These are phyloP conservation scores for Erebia palarica DNA, from an alignment of 2,888 invertebrate species.

Conservation along the genomic window DNA sequence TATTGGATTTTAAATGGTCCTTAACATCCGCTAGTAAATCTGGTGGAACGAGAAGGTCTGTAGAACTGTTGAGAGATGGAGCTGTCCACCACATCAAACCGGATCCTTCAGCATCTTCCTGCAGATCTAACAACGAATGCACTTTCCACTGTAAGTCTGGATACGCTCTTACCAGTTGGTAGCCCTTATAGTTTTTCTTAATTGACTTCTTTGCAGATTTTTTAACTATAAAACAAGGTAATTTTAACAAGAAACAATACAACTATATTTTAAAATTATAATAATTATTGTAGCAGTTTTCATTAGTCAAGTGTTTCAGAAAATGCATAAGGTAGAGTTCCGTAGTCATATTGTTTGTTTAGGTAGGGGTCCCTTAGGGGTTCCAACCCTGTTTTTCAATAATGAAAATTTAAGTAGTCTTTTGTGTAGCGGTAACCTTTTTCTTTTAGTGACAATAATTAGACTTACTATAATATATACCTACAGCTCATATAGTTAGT, in stretches of 20 bases:
- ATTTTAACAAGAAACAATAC: background rate
- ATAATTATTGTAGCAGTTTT: background rate
- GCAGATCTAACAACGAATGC: slow-evolving; percentile 69
- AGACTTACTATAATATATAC: too few relatives aligned
- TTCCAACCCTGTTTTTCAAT: too few relatives aligned
- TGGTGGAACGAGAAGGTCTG: slow-evolving; percentile 89
- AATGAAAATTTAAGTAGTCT: too few relatives aligned
- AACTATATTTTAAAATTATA: background rate
- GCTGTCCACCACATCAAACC: slow-evolving; percentile 79
- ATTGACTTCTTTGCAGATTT: slow-evolving; percentile 64
- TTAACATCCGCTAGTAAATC: slow-evolving; percentile 83
- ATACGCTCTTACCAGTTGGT: slow-evolving; percentile 75
- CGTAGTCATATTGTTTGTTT: too few relatives aligned
- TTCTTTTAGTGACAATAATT: too few relatives aligned
- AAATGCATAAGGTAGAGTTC: too few relatives aligned
- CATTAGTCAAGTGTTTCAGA: too few relatives aligned
- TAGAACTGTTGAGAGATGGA: slow-evolving; percentile 78
- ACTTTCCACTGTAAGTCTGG: slow-evolving; percentile 73
- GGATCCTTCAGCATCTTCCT: slow-evolving; percentile 76
- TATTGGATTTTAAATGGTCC: slow-evolving; percentile 82
- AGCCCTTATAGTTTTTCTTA: slow-evolving; percentile 80
- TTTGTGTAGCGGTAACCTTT: too few relatives aligned
- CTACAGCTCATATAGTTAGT: too few relatives aligned
- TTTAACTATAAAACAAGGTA: slow-evolving; percentile 51
- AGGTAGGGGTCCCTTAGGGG: too few relatives aligned